A percentile compares a stretch with the other conserved stretches of the same genome.
These are phyloP conservation scores for Neodiprion virginianus DNA, from an alignment of 1,140 invertebrate genomes.

Conservation along the genomic window DNA sequence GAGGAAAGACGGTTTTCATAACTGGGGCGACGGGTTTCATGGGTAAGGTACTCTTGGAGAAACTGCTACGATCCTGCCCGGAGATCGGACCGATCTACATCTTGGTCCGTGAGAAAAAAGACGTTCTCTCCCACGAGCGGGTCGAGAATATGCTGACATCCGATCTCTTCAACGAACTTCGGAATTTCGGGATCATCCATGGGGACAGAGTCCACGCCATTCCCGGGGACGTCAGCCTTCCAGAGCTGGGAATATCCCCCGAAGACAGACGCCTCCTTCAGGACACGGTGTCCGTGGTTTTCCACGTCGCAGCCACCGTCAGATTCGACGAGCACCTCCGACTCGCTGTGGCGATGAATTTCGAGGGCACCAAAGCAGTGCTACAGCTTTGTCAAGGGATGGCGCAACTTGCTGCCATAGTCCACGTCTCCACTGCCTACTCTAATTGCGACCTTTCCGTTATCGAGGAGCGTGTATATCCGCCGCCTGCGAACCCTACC, in stretches of 20 bases:
- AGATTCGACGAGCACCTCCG: conserved; percentile 71
- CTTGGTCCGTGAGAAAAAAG: conserved; percentile 72
- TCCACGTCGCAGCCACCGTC: conserved; percentile 75
- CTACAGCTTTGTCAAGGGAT: conserved; percentile 30
- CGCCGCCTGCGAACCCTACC: conserved; percentile 72
- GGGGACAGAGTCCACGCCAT: conserved; percentile 76
- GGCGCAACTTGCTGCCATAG: conserved; percentile 52
- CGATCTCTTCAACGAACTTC: conserved; percentile 45
- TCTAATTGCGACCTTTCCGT: conserved; percentile 70
- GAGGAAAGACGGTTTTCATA: conserved; percentile 67
- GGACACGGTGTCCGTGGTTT: conserved; percentile 66
- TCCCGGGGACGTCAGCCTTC: conserved; percentile 79
- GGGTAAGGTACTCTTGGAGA: conserved; percentile 79
- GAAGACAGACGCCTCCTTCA: conserved; percentile 59
- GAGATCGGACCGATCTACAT: conserved; percentile 70
- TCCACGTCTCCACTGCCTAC: conserved; percentile 81
- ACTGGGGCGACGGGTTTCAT: conserved; percentile 83
- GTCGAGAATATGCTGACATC: conserved; percentile 60
- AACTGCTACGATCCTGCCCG: conserved; percentile 73
- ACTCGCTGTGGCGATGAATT: conserved; percentile 39
- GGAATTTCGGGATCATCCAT: conserved; percentile 46
- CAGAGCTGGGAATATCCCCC: conserved; percentile 72
- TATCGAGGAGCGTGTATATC: conserved; percentile 79
- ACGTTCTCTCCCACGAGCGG: conserved; percentile 62
- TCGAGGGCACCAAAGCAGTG: conserved; percentile 29